These are phyloP conservation scores for Enteromius viviparus DNA, from an alignment of 2,797 vertebrate species.

Conservation along the genomic window DNA sequence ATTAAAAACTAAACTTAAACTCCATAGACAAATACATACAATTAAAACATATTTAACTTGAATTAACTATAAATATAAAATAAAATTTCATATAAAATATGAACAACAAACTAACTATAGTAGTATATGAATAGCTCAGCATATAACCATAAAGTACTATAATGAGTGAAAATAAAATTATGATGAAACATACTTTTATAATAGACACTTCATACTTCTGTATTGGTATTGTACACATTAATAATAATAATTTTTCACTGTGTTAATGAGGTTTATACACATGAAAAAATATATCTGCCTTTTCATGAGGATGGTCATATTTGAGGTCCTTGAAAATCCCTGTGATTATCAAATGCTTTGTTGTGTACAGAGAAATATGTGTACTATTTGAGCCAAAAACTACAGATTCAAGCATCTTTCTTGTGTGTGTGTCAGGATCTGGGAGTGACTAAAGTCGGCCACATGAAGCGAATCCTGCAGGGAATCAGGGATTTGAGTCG, in stretches of 20 bases:
- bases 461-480: conserved; percentile 96
- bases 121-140: not conserved
- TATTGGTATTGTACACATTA: not conserved
- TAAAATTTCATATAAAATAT: not conserved
- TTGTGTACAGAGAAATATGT: not conserved
- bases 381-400: not conserved
- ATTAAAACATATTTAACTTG: too few relatives aligned
- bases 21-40: too few relatives aligned
- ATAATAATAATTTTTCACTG: not conserved
- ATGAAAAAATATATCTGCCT: not conserved
- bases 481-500: conserved; percentile 92
- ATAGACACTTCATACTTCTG: not conserved
- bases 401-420: not conserved
- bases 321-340: not conserved
- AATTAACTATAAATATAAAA: not conserved
- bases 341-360: not conserved
- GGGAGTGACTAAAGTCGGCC: conserved; percentile 96
- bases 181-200: not conserved
- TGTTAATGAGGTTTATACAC: not conserved
- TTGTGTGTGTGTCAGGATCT: conserved; percentile 81
- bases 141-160: not conserved
- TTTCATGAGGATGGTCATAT: not conserved
- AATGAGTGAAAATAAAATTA: not conserved
- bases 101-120: not conserved
- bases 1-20: too few relatives aligned